Evolutionary conservation across 2,113 vertebrate species (phyloP).

Genomic region (Thomomys bottae): DNA sequence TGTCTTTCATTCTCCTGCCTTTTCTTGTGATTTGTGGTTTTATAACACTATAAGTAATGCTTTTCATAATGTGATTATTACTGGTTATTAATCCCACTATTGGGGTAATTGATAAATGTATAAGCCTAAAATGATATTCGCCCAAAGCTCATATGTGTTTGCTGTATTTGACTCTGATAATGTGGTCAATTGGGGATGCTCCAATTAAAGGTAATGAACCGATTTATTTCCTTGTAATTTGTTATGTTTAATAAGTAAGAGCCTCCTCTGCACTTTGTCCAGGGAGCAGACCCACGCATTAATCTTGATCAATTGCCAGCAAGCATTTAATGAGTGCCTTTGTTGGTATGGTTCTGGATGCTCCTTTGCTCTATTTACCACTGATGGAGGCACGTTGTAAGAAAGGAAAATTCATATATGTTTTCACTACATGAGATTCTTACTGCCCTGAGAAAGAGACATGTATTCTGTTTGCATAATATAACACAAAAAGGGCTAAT

Average conservation of each 20-base stretch:
- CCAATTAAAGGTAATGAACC: conserved; percentile 74
- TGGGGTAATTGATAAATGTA: conserved; percentile 58
- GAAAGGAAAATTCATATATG: conserved; percentile 64
- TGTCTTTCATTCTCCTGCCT: conserved; percentile 38
- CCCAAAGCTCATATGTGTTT: conserved; percentile 50
- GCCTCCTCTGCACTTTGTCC: conserved; percentile 51
- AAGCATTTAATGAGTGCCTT: conserved; percentile 72
- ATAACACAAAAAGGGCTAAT: conserved; percentile 74
- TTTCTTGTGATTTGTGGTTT: conserved; percentile 50
- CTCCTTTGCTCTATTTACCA: conserved; percentile 65
- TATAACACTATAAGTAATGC: not conserved
- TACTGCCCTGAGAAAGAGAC: conserved; percentile 37
- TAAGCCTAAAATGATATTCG: conserved; percentile 42
- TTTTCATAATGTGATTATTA: conserved; percentile 51
- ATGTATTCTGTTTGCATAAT: conserved; percentile 62
- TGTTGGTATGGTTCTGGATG: conserved; percentile 37
- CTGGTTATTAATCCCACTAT: conserved; percentile 52
- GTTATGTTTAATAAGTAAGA: conserved; percentile 64
- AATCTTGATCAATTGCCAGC: conserved; percentile 65
- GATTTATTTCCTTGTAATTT: conserved; percentile 75
- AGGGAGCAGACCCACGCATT: conserved; percentile 61
- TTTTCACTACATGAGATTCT: conserved; percentile 26
- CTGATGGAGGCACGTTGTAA: conserved; percentile 57
- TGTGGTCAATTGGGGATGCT: conserved; percentile 44
- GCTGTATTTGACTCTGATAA: conserved; percentile 60